These are phyloP conservation scores for Patella vulgata DNA, from an alignment of 1,140 invertebrate genomes.

Conservation along the genomic window DNA sequence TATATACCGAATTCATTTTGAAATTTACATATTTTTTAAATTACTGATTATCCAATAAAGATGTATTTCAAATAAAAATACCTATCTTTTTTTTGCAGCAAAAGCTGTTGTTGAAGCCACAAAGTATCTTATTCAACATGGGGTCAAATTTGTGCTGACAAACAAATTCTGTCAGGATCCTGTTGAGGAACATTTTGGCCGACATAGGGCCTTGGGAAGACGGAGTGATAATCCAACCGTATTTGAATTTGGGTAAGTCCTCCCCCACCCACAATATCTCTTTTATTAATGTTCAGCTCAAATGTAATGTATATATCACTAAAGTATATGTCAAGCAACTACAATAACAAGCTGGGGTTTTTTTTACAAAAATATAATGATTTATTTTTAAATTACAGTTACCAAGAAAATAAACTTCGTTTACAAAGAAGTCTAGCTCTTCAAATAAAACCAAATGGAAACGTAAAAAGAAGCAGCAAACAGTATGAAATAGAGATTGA, in stretches of 20 bases:
- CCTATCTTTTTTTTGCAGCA: background rate
- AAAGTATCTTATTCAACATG: constrained; percentile 3
- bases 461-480: too few relatives aligned
- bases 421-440: constrained; percentile 12
- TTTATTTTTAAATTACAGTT: too few relatives aligned
- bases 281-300: too few relatives aligned
- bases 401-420: constrained; percentile 20
- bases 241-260: constrained; percentile 7
- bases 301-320: too few relatives aligned
- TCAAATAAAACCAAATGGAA: constrained; percentile 10
- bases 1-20: too few relatives aligned
- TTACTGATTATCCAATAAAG: background rate
- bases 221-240: constrained; percentile 5
- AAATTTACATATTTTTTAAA: constrained; percentile 2
- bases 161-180: constrained; percentile 10
- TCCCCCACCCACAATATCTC: too few relatives aligned
- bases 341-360: too few relatives aligned
- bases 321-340: too few relatives aligned
- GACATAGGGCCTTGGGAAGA: constrained; percentile 1
- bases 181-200: constrained; percentile 8
- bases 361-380: too few relatives aligned
- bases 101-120: background rate
- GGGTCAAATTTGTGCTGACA: constrained; percentile 4
- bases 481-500: too few relatives aligned
- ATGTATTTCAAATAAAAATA: background rate